A percentile compares a stretch with the other conserved stretches of the same genome.
Conservation (phyloP, 2,888 invertebrate species). For the Calameuta idolon region DNA sequence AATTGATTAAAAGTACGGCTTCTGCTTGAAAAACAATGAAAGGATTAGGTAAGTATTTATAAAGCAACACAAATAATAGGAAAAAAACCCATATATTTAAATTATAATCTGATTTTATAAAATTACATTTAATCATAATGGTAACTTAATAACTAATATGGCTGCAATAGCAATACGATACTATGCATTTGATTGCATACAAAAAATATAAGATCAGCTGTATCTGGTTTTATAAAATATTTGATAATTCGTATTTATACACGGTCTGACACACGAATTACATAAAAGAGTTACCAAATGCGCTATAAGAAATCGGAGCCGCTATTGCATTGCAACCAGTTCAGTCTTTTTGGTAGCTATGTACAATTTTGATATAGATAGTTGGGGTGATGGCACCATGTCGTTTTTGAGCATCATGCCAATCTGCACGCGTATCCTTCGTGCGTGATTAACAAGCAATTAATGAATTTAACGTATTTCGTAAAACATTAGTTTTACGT, state of each 20-base stretch:
- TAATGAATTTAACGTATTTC: neutral
- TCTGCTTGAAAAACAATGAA: neutral
- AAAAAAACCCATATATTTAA: neutral
- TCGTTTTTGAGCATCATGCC: neutral
- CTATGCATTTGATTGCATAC: neutral
- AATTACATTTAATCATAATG: neutral
- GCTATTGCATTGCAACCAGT: neutral
- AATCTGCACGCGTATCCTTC: neutral
- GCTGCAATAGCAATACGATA: neutral
- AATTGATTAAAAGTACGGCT: neutral
- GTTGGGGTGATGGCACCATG: neutral
- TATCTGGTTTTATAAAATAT: neutral
- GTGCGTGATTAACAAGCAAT: neutral
- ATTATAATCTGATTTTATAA: neutral
- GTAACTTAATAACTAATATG: conserved; percentile 1
- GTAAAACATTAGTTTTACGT: neutral
- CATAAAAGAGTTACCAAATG: neutral
- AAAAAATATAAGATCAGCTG: neutral
- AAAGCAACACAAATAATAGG: neutral
- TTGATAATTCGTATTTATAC: neutral
- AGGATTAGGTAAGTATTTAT: neutral
- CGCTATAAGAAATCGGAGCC: neutral
- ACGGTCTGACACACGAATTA: neutral
- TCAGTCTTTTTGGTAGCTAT: neutral
- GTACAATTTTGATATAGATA: conserved; percentile 17